Evolutionary conservation across 2,888 invertebrate genomes (phyloP), one percentile per base, ranked within the genome.

Genomic region (Eueremaeus valkanovi): DNA sequence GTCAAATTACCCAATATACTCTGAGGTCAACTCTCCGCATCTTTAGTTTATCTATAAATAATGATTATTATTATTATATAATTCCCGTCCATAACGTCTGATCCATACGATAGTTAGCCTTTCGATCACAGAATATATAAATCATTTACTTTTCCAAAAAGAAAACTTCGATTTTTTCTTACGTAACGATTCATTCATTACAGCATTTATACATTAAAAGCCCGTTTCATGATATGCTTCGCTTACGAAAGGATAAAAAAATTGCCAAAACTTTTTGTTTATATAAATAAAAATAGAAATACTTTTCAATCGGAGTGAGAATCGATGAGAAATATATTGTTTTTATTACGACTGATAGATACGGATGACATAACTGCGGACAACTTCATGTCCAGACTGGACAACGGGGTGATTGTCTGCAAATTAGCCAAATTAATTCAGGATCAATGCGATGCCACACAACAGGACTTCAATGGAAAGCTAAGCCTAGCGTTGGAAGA

Each of bases 381-480:
- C 79, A 92, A 91, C 83, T 91, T 93, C 82, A 87, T 93, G 83
- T 89, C 90, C 79, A 89, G 89, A 78, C 83, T 93, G 83, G 93
- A 93, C 85, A 92, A 92, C 82, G 93, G 93, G 58, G 92, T 89
- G 0, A 87, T 91, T 79, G 85, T 93, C 73, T 93, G 92, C 83
- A 90, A 90, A 82, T 86, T 93, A 81, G 92, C 92, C 0, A 88
- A 89, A 81, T 86, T 90, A 79, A 91, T 93, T 78, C 90, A 91
- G 82, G 89, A 89, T 80, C 88, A 88, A 79, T 74, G 74, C 42
- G 70, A 76, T 51, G 66, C 63, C 24, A 58, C 49, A 72, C 75
- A 66, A 51, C 49, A 74, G 45, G 45, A 49, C 31, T 33, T 68
- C 21, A 68, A 68, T 68, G 68, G 68, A n/a, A 68, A 68, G 33